Evolutionary conservation across 2,888 invertebrate genomes (phyloP).

Genomic region (Cheiracanthium punctorium): DNA sequence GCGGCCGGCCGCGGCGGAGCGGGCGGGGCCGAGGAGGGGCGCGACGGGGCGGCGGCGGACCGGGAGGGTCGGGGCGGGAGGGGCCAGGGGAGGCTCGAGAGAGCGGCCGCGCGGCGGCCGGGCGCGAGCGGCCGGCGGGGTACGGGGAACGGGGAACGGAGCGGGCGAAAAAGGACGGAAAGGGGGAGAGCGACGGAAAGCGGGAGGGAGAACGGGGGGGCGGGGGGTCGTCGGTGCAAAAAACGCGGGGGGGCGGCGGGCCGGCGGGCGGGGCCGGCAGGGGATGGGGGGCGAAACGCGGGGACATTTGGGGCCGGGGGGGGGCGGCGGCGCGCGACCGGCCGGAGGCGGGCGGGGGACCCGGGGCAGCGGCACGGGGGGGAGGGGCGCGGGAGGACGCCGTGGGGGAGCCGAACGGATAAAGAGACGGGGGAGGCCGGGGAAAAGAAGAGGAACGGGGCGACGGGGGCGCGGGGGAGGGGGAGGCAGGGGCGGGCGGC

Average conservation of each 20-base stretch:
- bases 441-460: background rate
- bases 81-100: background rate
- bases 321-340: background rate
- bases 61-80: background rate
- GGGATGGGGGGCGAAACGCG: background rate
- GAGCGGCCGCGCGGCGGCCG: background rate
- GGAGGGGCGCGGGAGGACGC: background rate
- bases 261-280: background rate
- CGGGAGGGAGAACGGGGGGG: background rate
- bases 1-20: no score
- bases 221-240: background rate
- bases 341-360: background rate
- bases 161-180: background rate
- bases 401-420: background rate
- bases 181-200: background rate
- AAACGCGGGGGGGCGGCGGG: background rate
- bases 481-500: background rate
- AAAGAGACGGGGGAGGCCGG: background rate
- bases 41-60: background rate
- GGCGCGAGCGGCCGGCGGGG: background rate
- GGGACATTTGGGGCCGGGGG: background rate
- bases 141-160: background rate
- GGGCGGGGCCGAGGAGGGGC: background rate
- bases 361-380: background rate
- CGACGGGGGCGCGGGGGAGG: background rate